Base-by-base conservation (phyloP, 2,113 vertebrate species). In the Chionodraco myersi region DNA sequence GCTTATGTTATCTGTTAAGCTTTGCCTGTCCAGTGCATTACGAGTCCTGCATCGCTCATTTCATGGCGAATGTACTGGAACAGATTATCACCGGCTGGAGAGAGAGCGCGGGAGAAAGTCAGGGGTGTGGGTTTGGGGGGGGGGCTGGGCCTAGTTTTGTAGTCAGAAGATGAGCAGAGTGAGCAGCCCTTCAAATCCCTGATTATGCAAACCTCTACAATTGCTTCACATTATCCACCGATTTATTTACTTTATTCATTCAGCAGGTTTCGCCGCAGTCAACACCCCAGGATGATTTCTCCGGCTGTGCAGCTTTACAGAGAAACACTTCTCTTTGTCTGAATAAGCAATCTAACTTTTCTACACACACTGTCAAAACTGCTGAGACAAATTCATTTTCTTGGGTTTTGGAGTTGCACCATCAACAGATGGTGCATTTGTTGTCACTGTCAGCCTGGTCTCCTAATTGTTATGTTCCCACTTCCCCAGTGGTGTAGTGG, bases 1-100 rank as follows among this genome's bases (percentile, higher is more conserved):
- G 85, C 80, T 90, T 92, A 85, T 91, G 90, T 91, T 94, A 93
- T 94, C 92, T 92, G 91, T 89, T 88, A 89, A 83, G 86, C 81
- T 90, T 87, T 90, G 87, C 87, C 89, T 91, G 90, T 92, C 92
- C 89, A 84, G 71, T 83, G 86, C 89, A 90, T 93, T 92, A 92
- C 70, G 60, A 91, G 88, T 62, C 89, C 86, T 88, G 89, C 86
- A 87, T 92, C 77, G 80, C 85, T 92, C 83, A 90, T 94, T 93
- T 94, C 87, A 91, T 92, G 91, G 90, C 85, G 85, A 88, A 86
- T 89, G 82, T 86, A 90, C 92, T 93, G 91, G 92, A 93, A 91
- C 89, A 91, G 92, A 94, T 93, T 94, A 93, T 90, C 75, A 87
- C 57, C 53, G 87, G 86, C 90, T 88, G 88, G 64, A 91, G 85